Conservation (phyloP, 1,140 invertebrate species). For the Hylaeus anthracinus region DNA sequence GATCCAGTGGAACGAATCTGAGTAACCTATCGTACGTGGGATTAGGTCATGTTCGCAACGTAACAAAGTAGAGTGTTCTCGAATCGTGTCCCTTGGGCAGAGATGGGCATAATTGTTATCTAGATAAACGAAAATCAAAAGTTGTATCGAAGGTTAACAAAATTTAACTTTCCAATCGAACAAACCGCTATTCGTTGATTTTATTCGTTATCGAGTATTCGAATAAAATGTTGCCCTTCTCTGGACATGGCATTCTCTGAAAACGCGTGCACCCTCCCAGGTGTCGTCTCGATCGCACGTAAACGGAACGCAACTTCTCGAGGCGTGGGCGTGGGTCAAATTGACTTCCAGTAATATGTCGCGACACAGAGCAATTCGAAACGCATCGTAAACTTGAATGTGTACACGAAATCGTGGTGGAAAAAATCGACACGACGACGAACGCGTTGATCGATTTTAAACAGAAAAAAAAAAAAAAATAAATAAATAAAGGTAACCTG, state of each 20-base stretch:
- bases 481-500: conserved; percentile 18
- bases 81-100: neutral
- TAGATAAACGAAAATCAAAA: too few species aligned
- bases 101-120: too few species aligned
- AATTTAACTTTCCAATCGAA: too few species aligned
- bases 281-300: neutral
- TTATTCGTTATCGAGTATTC: too few species aligned
- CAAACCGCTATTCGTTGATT: too few species aligned
- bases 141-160: too few species aligned
- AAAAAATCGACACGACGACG: neutral
- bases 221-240: too few species aligned
- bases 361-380: neutral
- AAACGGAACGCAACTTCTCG: neutral
- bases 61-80: conserved; percentile 47
- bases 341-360: conserved; percentile 18
- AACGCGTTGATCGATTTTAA: neutral
- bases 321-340: neutral
- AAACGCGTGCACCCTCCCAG: neutral
- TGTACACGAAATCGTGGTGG: neutral
- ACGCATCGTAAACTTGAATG: neutral
- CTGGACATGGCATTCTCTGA: neutral
- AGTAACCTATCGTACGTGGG: conserved; percentile 23
- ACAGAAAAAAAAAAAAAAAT: too few species aligned
- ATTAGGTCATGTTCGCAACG: conserved; percentile 47
- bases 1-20: too few species aligned